These are phyloP conservation scores for Phataginus tricuspis DNA, from an alignment of 2,797 vertebrate species.

Conservation along the genomic window DNA sequence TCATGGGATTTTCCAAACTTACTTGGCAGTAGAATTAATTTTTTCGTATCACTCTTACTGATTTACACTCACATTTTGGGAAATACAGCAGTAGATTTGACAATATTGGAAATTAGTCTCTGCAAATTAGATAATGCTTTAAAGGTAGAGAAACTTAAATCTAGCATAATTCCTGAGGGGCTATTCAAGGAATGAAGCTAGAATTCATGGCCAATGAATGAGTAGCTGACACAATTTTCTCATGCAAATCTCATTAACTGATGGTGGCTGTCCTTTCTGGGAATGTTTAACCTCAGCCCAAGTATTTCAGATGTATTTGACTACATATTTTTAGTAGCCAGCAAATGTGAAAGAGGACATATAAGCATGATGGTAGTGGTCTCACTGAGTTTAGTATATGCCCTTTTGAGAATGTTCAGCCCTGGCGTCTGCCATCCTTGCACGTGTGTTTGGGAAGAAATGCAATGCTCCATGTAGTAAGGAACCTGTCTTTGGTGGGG, in stretches of 20 bases:
- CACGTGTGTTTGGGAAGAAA: not conserved
- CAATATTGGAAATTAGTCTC: not conserved
- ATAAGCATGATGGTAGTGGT: rapidly evolving
- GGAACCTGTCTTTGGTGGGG: not conserved
- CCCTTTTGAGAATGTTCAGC: no score
- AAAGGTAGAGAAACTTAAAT: not conserved
- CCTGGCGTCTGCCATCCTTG: not conserved
- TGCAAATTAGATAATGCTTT: not conserved
- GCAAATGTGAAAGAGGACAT: not conserved
- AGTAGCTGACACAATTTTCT: not conserved
- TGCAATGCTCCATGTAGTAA: not conserved
- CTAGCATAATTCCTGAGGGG: not conserved
- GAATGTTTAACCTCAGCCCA: not conserved
- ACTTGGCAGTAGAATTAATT: not conserved
- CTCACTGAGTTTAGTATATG: no score
- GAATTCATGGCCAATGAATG: not conserved
- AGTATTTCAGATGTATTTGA: not conserved
- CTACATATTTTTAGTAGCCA: not conserved
- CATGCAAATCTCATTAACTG: not conserved
- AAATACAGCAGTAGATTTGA: not conserved
- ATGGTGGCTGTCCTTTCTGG: not conserved
- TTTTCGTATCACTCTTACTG: not conserved
- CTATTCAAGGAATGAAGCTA: not conserved
- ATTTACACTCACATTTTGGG: not conserved
- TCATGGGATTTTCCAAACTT: not conserved